Conservation (phyloP, 2,113 vertebrate genomes). For the Syngnathoides biaculeatus region DNA sequence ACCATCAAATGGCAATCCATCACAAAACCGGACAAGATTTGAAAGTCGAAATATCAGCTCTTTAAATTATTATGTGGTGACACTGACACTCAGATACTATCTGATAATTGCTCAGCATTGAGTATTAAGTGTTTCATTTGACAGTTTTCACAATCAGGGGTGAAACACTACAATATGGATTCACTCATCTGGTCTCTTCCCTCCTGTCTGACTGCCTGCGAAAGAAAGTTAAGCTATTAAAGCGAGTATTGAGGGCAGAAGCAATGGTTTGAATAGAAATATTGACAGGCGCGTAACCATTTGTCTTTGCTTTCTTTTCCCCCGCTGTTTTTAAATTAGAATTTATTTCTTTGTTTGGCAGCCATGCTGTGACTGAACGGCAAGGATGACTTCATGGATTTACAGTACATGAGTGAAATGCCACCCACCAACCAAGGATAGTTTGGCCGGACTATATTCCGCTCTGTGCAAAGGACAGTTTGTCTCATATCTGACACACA, state of each 20-base stretch:
- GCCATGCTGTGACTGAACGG: slow-evolving; percentile 42
- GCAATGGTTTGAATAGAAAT: slow-evolving; percentile 66
- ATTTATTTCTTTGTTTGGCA: slow-evolving; percentile 27
- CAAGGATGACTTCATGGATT: slow-evolving; percentile 12
- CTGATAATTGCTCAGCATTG: slow-evolving; percentile 60
- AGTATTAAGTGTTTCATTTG: slow-evolving; percentile 62
- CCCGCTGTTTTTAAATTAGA: slow-evolving; percentile 53
- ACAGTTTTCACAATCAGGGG: slow-evolving; percentile 55
- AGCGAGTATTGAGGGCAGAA: slow-evolving; percentile 63
- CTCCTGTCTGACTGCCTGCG: slow-evolving; percentile 55
- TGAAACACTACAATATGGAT: slow-evolving; percentile 66
- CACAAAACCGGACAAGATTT: slow-evolving; percentile 37
- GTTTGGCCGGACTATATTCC: background rate
- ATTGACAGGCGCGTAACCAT: slow-evolving; percentile 55
- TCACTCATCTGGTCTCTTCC: slow-evolving; percentile 60
- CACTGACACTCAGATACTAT: slow-evolving; percentile 48
- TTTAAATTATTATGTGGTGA: slow-evolving; percentile 27
- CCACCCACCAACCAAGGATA: background rate
- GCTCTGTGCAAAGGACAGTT: background rate
- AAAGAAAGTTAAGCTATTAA: slow-evolving; percentile 69
- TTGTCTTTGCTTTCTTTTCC: slow-evolving; percentile 26
- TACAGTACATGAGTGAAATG: slow-evolving; percentile 9
- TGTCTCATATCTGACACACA: background rate
- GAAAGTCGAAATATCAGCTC: slow-evolving; percentile 41
- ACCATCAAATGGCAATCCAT: slow-evolving; percentile 12